A percentile compares a stretch with the other conserved stretches of the same genome.
These are phyloP conservation scores for Dendroctonus valens DNA, from an alignment of 1,140 invertebrate species.

Conservation along the genomic window DNA sequence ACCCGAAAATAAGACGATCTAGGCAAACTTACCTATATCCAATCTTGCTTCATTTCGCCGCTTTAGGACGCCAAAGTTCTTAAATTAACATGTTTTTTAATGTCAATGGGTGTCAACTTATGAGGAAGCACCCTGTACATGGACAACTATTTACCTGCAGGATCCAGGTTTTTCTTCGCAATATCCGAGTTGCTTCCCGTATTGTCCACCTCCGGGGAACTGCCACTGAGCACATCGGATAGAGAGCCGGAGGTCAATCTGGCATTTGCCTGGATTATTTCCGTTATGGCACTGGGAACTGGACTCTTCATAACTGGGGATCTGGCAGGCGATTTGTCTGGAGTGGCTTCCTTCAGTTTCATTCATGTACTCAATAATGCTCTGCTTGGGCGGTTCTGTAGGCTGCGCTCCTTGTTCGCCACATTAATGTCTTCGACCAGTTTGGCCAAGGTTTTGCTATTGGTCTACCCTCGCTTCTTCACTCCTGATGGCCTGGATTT, in stretches of 20 bases:
- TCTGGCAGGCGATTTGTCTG: conserved; percentile 38
- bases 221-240: conserved; percentile 59
- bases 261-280: conserved; percentile 47
- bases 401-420: conserved; percentile 43
- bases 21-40: no score
- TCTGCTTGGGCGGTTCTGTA: neutral
- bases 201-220: conserved; percentile 58
- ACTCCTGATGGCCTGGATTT: neutral
- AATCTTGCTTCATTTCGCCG: no score
- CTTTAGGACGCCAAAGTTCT: no score
- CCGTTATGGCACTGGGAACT: conserved; percentile 42
- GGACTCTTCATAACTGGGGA: conserved; percentile 47
- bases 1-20: no score
- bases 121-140: no score
- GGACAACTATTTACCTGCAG: no score
- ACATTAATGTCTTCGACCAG: conserved; percentile 36
- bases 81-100: neutral
- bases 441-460: conserved; percentile 13
- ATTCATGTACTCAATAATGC: conserved; percentile 48
- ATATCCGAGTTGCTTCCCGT: conserved; percentile 51
- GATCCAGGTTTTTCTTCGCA: conserved; percentile 41
- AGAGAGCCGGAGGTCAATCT: conserved; percentile 57
- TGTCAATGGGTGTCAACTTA: neutral
- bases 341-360: conserved; percentile 38
- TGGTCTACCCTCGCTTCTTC: conserved; percentile 18